A percentile compares a stretch with the other conserved stretches of the same genome.
These are phyloP conservation scores for Pyrrhosoma nymphula DNA, from an alignment of 2,888 invertebrate species.

Conservation along the genomic window DNA sequence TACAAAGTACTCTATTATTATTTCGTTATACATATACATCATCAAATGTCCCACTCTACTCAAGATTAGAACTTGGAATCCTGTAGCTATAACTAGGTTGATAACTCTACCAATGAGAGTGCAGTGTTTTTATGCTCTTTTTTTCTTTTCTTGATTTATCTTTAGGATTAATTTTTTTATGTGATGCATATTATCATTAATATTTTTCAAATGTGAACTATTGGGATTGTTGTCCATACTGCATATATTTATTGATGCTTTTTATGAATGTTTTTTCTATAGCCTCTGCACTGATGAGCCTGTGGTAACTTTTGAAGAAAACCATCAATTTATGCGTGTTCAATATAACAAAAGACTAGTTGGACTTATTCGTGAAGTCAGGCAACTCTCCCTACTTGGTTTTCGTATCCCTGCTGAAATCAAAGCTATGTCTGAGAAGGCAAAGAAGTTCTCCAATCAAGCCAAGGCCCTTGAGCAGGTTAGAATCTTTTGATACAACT, in stretches of 20 bases:
- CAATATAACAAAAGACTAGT: conserved; percentile 94
- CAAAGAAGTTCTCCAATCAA: conserved; percentile 89
- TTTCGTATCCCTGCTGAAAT: conserved; percentile 88
- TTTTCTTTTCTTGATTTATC: too few relatives aligned
- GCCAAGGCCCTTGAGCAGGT: conserved; percentile 95
- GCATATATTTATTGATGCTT: not conserved
- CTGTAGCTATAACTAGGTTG: too few relatives aligned
- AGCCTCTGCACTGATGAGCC: conserved; percentile 85
- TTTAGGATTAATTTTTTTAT: too few relatives aligned
- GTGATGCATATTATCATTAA: too few relatives aligned
- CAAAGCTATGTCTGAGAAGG: conserved; percentile 85
- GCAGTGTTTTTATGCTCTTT: too few relatives aligned
- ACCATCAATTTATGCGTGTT: conserved; percentile 89
- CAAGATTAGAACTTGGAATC: too few relatives aligned
- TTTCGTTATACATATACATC: too few relatives aligned
- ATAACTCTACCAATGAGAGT: too few relatives aligned
- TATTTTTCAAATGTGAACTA: too few relatives aligned
- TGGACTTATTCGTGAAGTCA: conserved; percentile 91
- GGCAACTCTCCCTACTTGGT: conserved; percentile 91
- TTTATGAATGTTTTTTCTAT: not conserved
- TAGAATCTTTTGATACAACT: conserved; percentile 67
- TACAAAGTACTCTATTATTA: too few relatives aligned
- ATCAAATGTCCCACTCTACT: too few relatives aligned
- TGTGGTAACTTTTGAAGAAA: conserved; percentile 88
- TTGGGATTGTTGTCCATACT: too few relatives aligned